Evolutionary conservation across 2,113 vertebrate species (phyloP).

Genomic region (Aldabrachelys gigantea): DNA sequence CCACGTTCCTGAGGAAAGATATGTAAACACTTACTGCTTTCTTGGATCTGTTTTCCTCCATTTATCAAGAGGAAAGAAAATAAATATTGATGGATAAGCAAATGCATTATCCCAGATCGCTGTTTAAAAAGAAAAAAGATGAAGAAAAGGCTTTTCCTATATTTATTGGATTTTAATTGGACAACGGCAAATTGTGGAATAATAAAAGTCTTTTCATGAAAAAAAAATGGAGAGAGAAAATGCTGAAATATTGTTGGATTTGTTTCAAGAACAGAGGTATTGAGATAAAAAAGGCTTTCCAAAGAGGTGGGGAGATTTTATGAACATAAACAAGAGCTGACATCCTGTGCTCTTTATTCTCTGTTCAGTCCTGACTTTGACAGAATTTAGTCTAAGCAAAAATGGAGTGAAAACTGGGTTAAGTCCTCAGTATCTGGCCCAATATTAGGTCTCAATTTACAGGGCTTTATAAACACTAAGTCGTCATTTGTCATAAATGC

Average conservation of each 20-base stretch:
- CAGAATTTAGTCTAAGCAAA: background rate
- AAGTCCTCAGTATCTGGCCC: background rate
- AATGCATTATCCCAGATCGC: background rate
- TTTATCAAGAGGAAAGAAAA: background rate
- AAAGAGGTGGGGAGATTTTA: background rate
- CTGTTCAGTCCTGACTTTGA: background rate
- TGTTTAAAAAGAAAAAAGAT: background rate
- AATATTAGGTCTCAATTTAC: fast-evolving
- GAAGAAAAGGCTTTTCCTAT: background rate
- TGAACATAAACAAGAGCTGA: background rate
- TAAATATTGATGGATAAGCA: background rate
- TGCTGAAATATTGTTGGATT: background rate
- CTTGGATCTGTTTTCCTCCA: background rate
- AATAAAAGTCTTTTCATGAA: background rate
- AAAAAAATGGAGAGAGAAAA: background rate
- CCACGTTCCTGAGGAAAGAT: background rate
- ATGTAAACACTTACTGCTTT: background rate
- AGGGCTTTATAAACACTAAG: background rate
- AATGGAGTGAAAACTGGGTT: background rate
- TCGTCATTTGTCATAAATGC: background rate
- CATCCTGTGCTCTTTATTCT: background rate
- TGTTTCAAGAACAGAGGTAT: background rate
- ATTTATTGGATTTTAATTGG: background rate
- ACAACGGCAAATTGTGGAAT: background rate
- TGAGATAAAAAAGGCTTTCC: background rate